A percentile compares a stretch with the other conserved stretches of the same genome.
These are phyloP conservation scores for Hypomecis punctinalis DNA, from an alignment of 2,888 invertebrate species.

Conservation along the genomic window DNA sequence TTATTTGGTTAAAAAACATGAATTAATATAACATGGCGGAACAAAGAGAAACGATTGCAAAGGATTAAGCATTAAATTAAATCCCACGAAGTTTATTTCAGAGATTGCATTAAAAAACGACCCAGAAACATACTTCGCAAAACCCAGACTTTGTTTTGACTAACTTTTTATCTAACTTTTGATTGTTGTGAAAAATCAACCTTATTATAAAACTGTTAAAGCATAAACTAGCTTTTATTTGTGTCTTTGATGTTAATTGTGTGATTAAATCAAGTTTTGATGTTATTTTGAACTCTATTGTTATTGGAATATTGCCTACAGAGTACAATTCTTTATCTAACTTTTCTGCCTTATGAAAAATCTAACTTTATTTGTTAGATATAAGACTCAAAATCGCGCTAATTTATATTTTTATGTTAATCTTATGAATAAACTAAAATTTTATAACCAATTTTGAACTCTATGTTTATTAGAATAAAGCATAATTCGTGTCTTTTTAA, in stretches of 20 bases:
- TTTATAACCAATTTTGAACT: too few species aligned
- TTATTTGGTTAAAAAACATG: too few species aligned
- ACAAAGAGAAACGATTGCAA: not conserved
- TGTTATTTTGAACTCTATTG: not conserved
- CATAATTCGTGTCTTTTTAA: not conserved
- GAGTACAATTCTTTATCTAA: too few species aligned
- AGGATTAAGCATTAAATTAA: constrained; percentile 6
- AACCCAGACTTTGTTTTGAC: constrained; percentile 16
- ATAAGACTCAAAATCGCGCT: too few species aligned
- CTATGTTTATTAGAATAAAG: not conserved
- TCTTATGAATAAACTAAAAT: too few species aligned
- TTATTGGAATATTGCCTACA: too few species aligned
- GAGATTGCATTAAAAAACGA: constrained; percentile 8
- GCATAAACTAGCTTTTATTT: not conserved
- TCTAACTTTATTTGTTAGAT: too few species aligned
- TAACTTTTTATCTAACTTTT: constrained; percentile 1
- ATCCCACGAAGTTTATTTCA: constrained; percentile 7
- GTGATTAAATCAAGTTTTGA: not conserved
- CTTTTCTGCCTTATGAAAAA: too few species aligned
- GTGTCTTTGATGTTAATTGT: not conserved
- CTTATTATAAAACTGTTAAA: not conserved
- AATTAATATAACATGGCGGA: not conserved
- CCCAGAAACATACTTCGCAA: constrained; percentile 14
- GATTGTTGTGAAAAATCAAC: not conserved
- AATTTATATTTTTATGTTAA: too few species aligned